Evolutionary conservation across 1,140 invertebrate species (phyloP).

Genomic region (Octopus sinensis): DNA sequence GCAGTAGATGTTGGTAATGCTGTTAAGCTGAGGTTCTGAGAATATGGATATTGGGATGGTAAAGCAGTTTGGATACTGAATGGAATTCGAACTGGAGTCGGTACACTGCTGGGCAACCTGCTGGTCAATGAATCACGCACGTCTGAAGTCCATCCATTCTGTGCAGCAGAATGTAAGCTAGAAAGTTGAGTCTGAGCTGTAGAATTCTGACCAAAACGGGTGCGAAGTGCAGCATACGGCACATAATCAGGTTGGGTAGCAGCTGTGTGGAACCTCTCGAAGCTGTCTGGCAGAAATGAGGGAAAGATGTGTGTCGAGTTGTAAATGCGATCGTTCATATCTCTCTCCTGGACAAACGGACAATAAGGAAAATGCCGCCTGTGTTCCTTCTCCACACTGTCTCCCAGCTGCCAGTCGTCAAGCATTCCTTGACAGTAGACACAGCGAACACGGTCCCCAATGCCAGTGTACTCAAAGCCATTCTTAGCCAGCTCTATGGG

Average conservation of each 20-base stretch:
- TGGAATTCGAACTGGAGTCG: neutral
- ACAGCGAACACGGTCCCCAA: slow-evolving; percentile 73
- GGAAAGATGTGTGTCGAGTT: neutral
- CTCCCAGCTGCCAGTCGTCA: slow-evolving; percentile 71
- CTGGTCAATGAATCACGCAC: slow-evolving; percentile 1
- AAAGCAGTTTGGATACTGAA: slow-evolving; percentile 3
- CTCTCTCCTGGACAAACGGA: slow-evolving; percentile 65
- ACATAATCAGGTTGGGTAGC: neutral
- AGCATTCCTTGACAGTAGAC: slow-evolving; percentile 77
- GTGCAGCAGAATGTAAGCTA: slow-evolving; percentile 6
- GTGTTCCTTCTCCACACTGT: slow-evolving; percentile 76
- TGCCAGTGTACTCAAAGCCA: slow-evolving; percentile 71
- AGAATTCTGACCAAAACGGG: neutral
- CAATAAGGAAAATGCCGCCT: slow-evolving; percentile 69
- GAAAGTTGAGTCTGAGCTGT: neutral
- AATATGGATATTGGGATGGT: neutral
- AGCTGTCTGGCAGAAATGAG: neutral
- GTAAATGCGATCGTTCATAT: slow-evolving; percentile 11
- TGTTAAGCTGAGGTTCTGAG: neutral
- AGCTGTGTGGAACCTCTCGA: slow-evolving; percentile 4
- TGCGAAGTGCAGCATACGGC: slow-evolving; percentile 8
- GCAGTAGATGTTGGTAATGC: neutral
- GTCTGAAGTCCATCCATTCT: neutral
- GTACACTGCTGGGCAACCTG: neutral
- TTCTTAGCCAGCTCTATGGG: slow-evolving; percentile 74